A percentile compares a stretch with the other conserved stretches of the same genome.
phyloP scores from a whole-genome alignment of 2,113 vertebrate species.

The Rhinolophus ferrumequinum region DNA sequence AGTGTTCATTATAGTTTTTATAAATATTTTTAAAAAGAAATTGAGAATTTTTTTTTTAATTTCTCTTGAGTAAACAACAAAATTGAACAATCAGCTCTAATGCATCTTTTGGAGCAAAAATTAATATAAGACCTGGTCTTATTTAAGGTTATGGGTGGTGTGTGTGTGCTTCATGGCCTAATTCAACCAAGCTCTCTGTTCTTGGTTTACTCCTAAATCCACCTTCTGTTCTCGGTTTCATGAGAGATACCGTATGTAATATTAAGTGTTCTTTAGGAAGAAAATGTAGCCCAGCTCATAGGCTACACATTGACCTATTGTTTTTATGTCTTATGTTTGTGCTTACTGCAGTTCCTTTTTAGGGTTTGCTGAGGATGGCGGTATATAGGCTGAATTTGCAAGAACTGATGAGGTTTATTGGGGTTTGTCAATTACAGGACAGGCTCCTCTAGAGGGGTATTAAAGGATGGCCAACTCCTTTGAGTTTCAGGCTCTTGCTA shows the following conservation, averaged over 20 bases:
- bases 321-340: too few species aligned
- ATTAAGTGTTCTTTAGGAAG: not conserved
- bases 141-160: not conserved
- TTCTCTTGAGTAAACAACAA: not conserved
- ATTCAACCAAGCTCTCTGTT: rapidly evolving
- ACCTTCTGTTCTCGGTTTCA: not conserved
- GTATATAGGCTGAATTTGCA: too few species aligned
- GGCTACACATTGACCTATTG: not conserved
- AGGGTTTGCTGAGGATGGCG: too few species aligned
- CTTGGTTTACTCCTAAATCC: slow-evolving; percentile 7
- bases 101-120: too few species aligned
- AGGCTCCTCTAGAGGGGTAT: too few species aligned
- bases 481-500: too few species aligned
- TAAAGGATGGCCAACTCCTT: too few species aligned
- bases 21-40: not conserved
- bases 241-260: rapidly evolving
- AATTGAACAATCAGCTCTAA: not conserved
- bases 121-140: too few species aligned
- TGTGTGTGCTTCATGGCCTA: rapidly evolving
- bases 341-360: too few species aligned
- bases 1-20: not conserved
- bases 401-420: too few species aligned
- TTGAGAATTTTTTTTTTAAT: not conserved
- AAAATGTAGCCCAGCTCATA: slow-evolving; percentile 16
- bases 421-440: too few species aligned